Percentiles rank a stretch among this genome's conserved stretches.
phyloP scores from a whole-genome alignment of 1,140 invertebrate species.

The Spodoptera litura region DNA sequence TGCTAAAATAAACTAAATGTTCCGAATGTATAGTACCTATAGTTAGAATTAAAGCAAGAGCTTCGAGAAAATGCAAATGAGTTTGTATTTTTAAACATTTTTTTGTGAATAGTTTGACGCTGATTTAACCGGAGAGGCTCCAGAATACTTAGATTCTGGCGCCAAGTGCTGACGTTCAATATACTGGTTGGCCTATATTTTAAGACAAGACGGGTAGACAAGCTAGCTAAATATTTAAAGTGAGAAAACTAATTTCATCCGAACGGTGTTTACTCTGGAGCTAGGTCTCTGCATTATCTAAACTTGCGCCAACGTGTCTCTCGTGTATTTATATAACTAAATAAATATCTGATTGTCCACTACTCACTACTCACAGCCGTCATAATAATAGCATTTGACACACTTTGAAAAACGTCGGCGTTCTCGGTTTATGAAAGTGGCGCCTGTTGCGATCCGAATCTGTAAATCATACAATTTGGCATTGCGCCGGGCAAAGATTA shows the following conservation, averaged over 20 bases:
- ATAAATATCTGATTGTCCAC: conserved; percentile 38
- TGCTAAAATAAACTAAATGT: conserved; percentile 19
- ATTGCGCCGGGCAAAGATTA: conserved; percentile 71
- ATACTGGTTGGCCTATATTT: conserved; percentile 36
- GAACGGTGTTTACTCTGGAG: not conserved
- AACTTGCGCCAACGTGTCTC: conserved; percentile 20
- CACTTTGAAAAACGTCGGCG: conserved; percentile 60
- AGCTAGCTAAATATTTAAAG: conserved; percentile 31
- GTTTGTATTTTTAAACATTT: conserved; percentile 9
- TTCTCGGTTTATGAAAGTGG: conserved; percentile 68
- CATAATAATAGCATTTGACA: conserved; percentile 54
- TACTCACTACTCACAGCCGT: conserved; percentile 7
- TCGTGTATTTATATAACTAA: conserved; percentile 30
- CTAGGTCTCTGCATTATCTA: conserved; percentile 1
- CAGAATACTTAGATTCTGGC: conserved; percentile 17
- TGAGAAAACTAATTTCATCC: conserved; percentile 6
- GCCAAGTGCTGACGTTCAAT: conserved; percentile 20
- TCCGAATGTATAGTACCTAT: not conserved
- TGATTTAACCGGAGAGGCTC: conserved; percentile 9
- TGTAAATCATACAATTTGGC: conserved; percentile 80
- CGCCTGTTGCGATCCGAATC: conserved; percentile 64
- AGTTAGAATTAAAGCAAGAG: conserved; percentile 9
- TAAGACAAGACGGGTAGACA: conserved; percentile 17
- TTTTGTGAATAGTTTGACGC: conserved; percentile 14
- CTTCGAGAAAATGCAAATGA: conserved; percentile 15